Base-by-base conservation (phyloP, 2,113 vertebrate species). In the Caranx melampygus region DNA sequence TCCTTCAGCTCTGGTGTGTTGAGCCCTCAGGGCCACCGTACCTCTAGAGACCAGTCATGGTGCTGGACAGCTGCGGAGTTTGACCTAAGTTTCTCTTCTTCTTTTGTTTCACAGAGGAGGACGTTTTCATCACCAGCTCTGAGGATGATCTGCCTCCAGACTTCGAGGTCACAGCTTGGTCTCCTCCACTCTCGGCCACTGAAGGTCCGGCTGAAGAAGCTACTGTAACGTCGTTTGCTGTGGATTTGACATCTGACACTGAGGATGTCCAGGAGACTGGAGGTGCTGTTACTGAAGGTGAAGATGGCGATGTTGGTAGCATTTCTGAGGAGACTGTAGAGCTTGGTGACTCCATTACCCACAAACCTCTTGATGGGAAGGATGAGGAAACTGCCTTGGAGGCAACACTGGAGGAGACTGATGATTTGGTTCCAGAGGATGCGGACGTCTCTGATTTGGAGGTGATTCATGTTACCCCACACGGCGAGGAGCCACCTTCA, bases 401-500 rank as follows among this genome's bases (percentile, higher is more conserved):
- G 37, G 20, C 10, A 68, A 49, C 14, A 16, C 51, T 33, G 47
- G 74, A 76, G 3, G 47, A 79, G 4, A 37, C 40, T 5, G 21
- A 9, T 51, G 54, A 45, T 12, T 5, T 21, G 4, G 51, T 60
- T 52, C 70, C 77, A 58, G 63, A 79, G 10, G 60, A 64, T 59
- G 47, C 58, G 45, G 61, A 47, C n/a, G 59, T 11, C 26, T 9
- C 71, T 10, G 58, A 57, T 52, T 21, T 69, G 31, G 75, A 78
- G 9, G 18, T 37, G n/a, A 65, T 72, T 63, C 37, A 75, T 20
- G 55, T 63, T 10, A 68, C 18, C 40, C 67, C 77, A 64, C 16
- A 78, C 40, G 68, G 67, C n/a, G 73, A 83, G 26, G 82, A 90
- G 42, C 81, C 79, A 2, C 66, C 45, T 0, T 75, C 65, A 33